Percentiles rank a stretch among this genome's conserved stretches.
These are phyloP conservation scores for Dendrolimus punctatus DNA, from an alignment of 1,140 invertebrate species.

Conservation along the genomic window DNA sequence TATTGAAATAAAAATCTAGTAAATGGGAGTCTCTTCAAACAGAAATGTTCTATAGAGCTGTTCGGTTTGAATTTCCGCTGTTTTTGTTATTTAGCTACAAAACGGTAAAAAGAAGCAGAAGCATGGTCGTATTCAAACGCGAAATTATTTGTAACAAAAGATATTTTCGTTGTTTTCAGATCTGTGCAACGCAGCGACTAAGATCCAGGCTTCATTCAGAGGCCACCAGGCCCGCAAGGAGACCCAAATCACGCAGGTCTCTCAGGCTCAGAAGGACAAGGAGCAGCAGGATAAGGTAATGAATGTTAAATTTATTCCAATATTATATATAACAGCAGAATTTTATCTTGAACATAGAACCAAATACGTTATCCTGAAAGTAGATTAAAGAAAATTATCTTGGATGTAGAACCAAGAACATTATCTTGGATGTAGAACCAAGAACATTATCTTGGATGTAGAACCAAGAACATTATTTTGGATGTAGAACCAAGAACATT, in stretches of 20 bases:
- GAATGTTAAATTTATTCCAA: background rate
- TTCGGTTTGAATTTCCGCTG: too few species aligned
- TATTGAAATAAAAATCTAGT: too few species aligned
- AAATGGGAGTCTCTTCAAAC: too few species aligned
- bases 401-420: too few species aligned
- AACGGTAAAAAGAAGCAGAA: background rate
- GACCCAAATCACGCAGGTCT: constrained; percentile 30
- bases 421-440: too few species aligned
- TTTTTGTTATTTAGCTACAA: background rate
- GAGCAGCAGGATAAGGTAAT: constrained; percentile 53
- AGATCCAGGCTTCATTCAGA: constrained; percentile 94
- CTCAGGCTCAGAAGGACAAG: constrained; percentile 44
- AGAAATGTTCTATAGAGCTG: too few species aligned
- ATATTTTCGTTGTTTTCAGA: constrained; percentile 72
- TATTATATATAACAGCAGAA: background rate
- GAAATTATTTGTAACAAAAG: background rate
- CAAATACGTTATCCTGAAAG: too few species aligned
- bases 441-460: too few species aligned
- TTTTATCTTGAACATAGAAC: background rate
- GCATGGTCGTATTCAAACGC: background rate
- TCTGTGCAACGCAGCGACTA: constrained; percentile 89
- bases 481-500: too few species aligned
- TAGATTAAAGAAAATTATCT: too few species aligned
- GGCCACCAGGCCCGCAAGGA: constrained; percentile 90
- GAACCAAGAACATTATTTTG: too few species aligned